Conservation (phyloP, 1,140 invertebrate genomes). For the Euglossa dilemma region DNA sequence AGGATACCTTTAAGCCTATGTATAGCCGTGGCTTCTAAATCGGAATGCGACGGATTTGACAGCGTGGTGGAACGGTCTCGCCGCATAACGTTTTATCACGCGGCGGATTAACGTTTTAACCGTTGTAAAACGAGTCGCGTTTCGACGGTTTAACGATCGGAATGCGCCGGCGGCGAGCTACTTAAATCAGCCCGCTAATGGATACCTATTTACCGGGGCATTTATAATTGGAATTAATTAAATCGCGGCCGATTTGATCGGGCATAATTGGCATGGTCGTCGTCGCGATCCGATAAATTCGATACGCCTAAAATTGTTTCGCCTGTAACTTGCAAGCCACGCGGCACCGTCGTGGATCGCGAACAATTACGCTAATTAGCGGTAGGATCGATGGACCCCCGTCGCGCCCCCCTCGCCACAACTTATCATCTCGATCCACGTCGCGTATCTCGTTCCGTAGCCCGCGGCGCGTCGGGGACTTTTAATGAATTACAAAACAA, state of each 20-base stretch:
- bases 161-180: not conserved
- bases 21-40: not conserved
- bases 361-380: slow-evolving; percentile 72
- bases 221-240: slow-evolving; percentile 34
- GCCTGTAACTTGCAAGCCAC: not conserved
- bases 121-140: not conserved
- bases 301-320: slow-evolving; percentile 17
- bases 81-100: not conserved
- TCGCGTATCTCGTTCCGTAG: not conserved
- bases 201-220: slow-evolving; percentile 9
- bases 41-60: not conserved
- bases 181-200: slow-evolving; percentile 17
- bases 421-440: slow-evolving; percentile 21
- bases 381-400: slow-evolving; percentile 51
- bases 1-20: no score
- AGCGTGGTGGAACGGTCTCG: not conserved
- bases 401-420: not conserved
- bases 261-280: slow-evolving; percentile 19
- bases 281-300: slow-evolving; percentile 27
- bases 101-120: not conserved
- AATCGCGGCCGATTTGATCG: slow-evolving; percentile 21
- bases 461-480: slow-evolving; percentile 37
- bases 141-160: not conserved
- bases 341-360: not conserved
- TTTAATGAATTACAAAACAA: slow-evolving; percentile 73